Conservation (phyloP, 2,888 invertebrate species). For the Villa cingulata region DNA sequence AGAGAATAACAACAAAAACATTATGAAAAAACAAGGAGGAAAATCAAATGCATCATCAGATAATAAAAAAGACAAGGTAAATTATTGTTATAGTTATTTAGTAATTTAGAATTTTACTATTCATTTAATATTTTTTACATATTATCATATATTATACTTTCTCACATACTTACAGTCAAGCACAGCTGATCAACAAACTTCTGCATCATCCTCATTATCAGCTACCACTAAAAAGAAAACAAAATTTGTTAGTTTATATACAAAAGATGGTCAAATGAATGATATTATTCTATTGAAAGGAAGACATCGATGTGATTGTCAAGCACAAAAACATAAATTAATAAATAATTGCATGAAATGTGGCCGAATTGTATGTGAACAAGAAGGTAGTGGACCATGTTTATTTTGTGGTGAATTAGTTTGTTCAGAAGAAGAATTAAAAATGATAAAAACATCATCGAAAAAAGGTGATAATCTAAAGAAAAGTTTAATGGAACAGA, state of each 20-base stretch:
- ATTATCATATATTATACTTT: too few species aligned
- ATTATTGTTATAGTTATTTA: too few species aligned
- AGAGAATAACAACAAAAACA: slow-evolving; percentile 11
- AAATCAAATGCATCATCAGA: too few species aligned
- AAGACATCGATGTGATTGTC: slow-evolving; percentile 79
- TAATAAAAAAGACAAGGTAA: slow-evolving; percentile 13
- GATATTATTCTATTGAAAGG: slow-evolving; percentile 52
- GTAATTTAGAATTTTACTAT: too few species aligned
- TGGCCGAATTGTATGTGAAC: slow-evolving; percentile 86
- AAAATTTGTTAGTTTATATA: slow-evolving; percentile 63
- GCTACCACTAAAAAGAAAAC: slow-evolving; percentile 43
- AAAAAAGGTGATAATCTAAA: slow-evolving; percentile 55
- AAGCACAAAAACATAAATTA: slow-evolving; percentile 77
- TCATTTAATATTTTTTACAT: too few species aligned
- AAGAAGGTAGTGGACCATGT: slow-evolving; percentile 96
- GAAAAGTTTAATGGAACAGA: slow-evolving; percentile 48
- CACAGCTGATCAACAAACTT: too few species aligned
- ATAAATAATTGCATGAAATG: slow-evolving; percentile 89
- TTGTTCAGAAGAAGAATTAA: slow-evolving; percentile 58
- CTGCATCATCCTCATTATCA: background rate
- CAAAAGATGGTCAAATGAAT: slow-evolving; percentile 51
- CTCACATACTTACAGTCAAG: too few species aligned
- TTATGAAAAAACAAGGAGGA: too few species aligned
- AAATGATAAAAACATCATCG: slow-evolving; percentile 48
- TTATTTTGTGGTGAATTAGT: slow-evolving; percentile 82